A percentile compares a stretch with the other conserved stretches of the same genome.
Evolutionary conservation across 2,113 vertebrate genomes (phyloP).

Genomic region (Archilochus colubris): DNA sequence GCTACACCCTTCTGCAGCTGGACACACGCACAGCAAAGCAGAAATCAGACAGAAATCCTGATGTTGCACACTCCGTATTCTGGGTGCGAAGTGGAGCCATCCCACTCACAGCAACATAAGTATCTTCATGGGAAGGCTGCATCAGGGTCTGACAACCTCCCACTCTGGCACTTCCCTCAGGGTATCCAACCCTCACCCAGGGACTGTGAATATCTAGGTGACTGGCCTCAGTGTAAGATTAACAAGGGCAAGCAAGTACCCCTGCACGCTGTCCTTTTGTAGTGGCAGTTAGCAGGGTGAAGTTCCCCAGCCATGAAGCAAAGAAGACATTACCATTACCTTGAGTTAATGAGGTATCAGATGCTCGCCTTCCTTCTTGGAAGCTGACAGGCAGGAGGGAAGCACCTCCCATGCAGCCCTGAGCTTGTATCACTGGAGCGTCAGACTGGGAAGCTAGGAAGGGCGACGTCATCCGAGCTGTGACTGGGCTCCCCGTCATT

Average conservation of each 20-base stretch:
- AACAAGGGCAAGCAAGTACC: neutral
- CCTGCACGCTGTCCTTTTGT: neutral
- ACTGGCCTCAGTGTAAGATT: neutral
- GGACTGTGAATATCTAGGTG: neutral
- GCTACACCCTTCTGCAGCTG: neutral
- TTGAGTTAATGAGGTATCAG: slow-evolving; percentile 96
- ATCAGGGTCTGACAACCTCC: neutral
- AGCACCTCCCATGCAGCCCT: slow-evolving; percentile 81
- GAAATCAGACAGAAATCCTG: neutral
- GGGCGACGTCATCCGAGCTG: slow-evolving; percentile 74
- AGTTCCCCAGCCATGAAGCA: neutral
- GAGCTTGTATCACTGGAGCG: slow-evolving; percentile 85
- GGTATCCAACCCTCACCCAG: neutral
- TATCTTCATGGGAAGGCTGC: neutral
- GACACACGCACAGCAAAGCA: neutral
- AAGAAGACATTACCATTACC: slow-evolving; percentile 84
- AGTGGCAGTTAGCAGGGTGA: neutral
- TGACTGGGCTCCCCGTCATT: slow-evolving; percentile 73
- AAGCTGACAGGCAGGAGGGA: slow-evolving; percentile 84
- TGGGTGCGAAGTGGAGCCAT: neutral
- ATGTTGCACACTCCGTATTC: neutral
- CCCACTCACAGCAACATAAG: neutral
- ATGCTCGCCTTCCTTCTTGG: slow-evolving; percentile 96
- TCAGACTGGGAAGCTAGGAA: slow-evolving; percentile 84
- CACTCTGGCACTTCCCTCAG: neutral